A percentile compares a stretch with the other conserved stretches of the same genome.
phyloP scores from a whole-genome alignment of 2,113 vertebrate species.

The Grallaria varia region DNA sequence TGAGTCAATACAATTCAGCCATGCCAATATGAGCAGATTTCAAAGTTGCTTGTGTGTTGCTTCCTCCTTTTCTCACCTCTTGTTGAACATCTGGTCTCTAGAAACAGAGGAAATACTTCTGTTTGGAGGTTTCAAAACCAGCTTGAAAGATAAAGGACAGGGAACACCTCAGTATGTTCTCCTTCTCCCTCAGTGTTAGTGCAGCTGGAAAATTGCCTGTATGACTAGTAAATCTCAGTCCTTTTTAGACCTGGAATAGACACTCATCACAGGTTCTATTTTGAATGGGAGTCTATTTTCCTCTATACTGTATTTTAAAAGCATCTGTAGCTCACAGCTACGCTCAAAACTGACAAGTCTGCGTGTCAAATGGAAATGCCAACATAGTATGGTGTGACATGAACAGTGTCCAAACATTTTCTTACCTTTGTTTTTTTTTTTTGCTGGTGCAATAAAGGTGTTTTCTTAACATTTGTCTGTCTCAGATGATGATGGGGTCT shows the following conservation, averaged over 20 bases:
- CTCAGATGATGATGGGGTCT: neutral
- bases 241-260: neutral
- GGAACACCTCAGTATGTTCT: neutral
- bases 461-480: neutral
- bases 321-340: constrained; percentile 38
- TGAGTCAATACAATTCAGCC: constrained; percentile 8
- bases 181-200: neutral
- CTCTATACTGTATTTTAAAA: neutral
- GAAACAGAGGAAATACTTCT: constrained; percentile 24
- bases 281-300: neutral
- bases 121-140: neutral
- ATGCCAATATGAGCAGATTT: constrained; percentile 17
- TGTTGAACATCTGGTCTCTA: constrained; percentile 32
- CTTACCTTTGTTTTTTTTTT: neutral
- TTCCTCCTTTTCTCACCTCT: constrained; percentile 3
- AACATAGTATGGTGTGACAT: neutral
- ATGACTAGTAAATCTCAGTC: neutral
- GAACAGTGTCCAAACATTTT: neutral
- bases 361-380: neutral
- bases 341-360: neutral
- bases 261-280: neutral
- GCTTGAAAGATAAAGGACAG: neutral
- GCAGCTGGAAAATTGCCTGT: neutral
- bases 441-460: neutral
- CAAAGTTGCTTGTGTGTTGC: neutral